Evolutionary conservation across 2,888 invertebrate species (phyloP), one percentile per base, ranked within the genome.

Genomic region (Mycalesis mineus): DNA sequence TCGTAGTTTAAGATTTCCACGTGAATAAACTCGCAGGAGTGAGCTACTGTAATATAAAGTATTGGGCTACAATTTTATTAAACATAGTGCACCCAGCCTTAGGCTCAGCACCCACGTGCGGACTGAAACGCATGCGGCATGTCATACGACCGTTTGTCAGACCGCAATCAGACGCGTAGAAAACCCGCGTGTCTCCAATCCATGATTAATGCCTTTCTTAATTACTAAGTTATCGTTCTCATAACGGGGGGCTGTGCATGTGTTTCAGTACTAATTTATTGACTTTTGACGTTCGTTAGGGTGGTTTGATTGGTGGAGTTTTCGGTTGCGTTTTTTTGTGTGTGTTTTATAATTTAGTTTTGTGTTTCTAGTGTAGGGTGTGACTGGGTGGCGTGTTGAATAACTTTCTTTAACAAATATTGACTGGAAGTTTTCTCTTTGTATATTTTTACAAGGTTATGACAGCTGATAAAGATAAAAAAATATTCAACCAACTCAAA

Each of bases 131-230:
- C 44, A 45, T 37, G 31, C 53, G 67, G 84, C 87, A 85, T 88
- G 88, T 75, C 82, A 77, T 74, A 72, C 74, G 67, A 82, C 81
- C 78, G 80, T 86, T 86, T 82, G 85, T 86, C 85, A 84, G 80
- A 73, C 80, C 75, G 82, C 82, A 79, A 80, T 81, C 77, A 80
- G 74, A 77, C 74, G 73, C 66, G 66, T 68, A 69, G 68, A 68
- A 70, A 76, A 72, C 70, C 73, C 73, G 70, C 74, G 9, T 78
- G 82, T 76, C 82, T 76, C 75, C 79, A 76, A 86, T 80, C 74
- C 72, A 72, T 88, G 88, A 89, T 89, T 86, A 88, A 89, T 89
- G 88, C 70, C 65, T 85, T 86, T 86, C 88, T 87, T 89, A 88
- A 89, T 89, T 89, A 88, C 86, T 74, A 84, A 87, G 84, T 84